Conservation (phyloP, 2,888 invertebrate species). For the Catocala fraxini region DNA sequence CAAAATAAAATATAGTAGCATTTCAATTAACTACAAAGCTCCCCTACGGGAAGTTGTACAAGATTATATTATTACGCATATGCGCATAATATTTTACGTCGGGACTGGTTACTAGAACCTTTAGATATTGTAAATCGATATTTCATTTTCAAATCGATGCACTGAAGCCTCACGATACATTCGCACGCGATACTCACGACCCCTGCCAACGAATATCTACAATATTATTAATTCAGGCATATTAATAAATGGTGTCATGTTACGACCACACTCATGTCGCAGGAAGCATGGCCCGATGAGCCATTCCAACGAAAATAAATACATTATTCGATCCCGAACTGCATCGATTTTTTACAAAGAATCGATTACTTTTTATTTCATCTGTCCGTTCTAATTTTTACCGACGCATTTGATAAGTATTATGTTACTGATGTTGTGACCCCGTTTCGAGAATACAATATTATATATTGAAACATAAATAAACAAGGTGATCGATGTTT, state of each 20-base stretch:
- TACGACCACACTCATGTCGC: constrained; percentile 86
- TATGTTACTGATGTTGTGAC: constrained; percentile 65
- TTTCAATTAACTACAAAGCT: constrained; percentile 18
- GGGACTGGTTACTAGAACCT: constrained; percentile 45
- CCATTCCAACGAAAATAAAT: constrained; percentile 81
- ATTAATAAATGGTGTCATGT: constrained; percentile 83
- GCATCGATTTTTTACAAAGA: constrained; percentile 70
- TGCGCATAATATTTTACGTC: constrained; percentile 30
- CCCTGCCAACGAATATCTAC: constrained; percentile 80
- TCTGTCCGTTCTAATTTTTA: constrained; percentile 63
- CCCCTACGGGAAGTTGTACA: constrained; percentile 2
- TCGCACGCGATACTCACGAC: constrained; percentile 80
- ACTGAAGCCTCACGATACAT: constrained; percentile 82
- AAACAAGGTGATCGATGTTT: constrained; percentile 58
- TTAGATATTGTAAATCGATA: constrained; percentile 75
- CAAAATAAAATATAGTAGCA: too few species aligned
- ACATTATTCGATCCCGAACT: constrained; percentile 71
- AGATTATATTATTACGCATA: constrained; percentile 20
- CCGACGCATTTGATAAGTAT: constrained; percentile 55
- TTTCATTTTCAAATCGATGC: constrained; percentile 74
- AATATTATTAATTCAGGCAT: constrained; percentile 86
- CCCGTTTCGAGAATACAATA: constrained; percentile 53
- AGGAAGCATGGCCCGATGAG: constrained; percentile 84
- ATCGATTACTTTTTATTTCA: constrained; percentile 70
- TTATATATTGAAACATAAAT: constrained; percentile 58